Evolutionary conservation across 2,888 invertebrate genomes (phyloP).

Genomic region (Operophtera brumata): DNA sequence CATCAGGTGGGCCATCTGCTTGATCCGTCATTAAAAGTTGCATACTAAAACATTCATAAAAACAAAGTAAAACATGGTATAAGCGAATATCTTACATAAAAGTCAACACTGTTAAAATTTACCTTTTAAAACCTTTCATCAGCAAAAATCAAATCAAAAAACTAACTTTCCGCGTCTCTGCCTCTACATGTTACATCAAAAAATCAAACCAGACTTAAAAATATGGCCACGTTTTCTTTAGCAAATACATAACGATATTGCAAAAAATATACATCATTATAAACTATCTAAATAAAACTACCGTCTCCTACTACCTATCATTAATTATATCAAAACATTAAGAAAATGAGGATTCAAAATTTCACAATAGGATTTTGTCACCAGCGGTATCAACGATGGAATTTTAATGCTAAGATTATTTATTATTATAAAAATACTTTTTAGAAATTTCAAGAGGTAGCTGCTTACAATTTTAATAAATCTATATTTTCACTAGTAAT

Average conservation of each 20-base stretch:
- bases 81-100: neutral
- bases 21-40: no score
- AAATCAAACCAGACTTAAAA: constrained; percentile 50
- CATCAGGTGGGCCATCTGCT: no score
- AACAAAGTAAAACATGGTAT: no score
- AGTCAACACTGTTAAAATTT: neutral
- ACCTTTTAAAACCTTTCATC: no score
- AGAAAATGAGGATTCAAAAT: constrained; percentile 19
- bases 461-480: constrained; percentile 51
- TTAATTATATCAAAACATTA: constrained; percentile 23
- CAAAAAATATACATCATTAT: constrained; percentile 66
- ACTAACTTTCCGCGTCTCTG: constrained; percentile 40
- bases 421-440: constrained; percentile 71
- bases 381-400: constrained; percentile 54
- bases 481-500: constrained; percentile 50
- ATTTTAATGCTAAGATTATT: constrained; percentile 57
- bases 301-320: constrained; percentile 20
- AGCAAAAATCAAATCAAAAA: neutral
- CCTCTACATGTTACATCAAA: constrained; percentile 47
- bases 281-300: constrained; percentile 25
- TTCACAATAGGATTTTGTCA: constrained; percentile 16
- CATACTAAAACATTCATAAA: no score
- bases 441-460: constrained; percentile 74
- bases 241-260: constrained; percentile 57
- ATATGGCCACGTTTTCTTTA: constrained; percentile 67